Evolutionary conservation across 1,140 invertebrate genomes (phyloP), one percentile per base, ranked within the genome.

Genomic region (Batillaria attramentaria): DNA sequence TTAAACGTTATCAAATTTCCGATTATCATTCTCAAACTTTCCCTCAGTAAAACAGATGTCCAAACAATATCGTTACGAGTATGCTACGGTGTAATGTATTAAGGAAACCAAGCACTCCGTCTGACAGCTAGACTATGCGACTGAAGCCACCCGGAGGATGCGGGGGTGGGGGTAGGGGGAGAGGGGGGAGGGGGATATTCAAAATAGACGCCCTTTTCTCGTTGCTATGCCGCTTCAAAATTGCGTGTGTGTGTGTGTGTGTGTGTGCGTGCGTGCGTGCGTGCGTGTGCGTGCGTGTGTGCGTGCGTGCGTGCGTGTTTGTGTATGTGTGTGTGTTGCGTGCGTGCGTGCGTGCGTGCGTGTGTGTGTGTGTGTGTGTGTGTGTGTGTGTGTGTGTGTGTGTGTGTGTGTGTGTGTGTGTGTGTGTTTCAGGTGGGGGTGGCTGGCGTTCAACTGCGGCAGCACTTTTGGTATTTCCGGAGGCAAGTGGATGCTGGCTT

Each of bases 371-470:
- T 33, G 33, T 13, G 3, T 6, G 35, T 37, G 42, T 35, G 72
- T 35, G 46, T 60, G 50, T 24, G 72, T 37, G 50, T 37, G 41
- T 65, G 41, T 57, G 65, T 54, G 42, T 50, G 42, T 70, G 43
- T 57, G 42, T 39, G 62, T 70, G 66, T 70, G 33, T 77, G 74
- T 77, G 31, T 57, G 35, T 46, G 41, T 66, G 39, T 41, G 20
- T 72, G 72, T 72, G 78, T 74, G 31, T 46, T 72, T 0, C 78
- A 89, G 89, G 89, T 90, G 89, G 89, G 88, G 88, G 2, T 89
- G 88, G 88, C 81, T 90, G 3, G 88, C 84, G 1, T 89, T 90
- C 74, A 90, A 89, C 81, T 89, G 87, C 78, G 87, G 89, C n/a
- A 89, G 88, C 77, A 88, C 87, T 0, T 89, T 88, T 81, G 88